Percentiles rank a stretch among this genome's conserved stretches.
Conservation (phyloP, 2,797 vertebrate genomes). For the Sebastes iracundus region DNA sequence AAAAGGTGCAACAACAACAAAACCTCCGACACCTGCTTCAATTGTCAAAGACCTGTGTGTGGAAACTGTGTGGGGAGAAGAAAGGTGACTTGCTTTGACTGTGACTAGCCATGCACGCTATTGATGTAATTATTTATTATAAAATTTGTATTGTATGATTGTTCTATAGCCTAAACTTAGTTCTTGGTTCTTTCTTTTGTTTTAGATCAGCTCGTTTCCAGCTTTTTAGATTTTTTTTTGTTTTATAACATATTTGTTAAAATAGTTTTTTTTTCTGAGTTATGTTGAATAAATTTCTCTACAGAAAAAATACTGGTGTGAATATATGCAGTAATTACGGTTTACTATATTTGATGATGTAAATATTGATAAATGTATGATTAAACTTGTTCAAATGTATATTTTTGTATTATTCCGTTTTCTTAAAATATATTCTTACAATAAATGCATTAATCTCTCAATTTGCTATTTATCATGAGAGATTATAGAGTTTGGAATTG, state of each 20-base stretch:
- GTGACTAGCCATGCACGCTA: no score
- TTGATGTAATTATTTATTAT: no score
- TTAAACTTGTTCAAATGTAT: neutral
- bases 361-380: no score
- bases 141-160: no score
- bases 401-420: neutral
- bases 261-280: neutral
- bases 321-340: neutral
- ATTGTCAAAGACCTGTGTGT: neutral
- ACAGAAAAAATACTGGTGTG: neutral
- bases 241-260: neutral
- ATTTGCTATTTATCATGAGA: neutral
- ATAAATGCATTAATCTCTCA: neutral
- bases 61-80: no score
- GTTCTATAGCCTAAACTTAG: no score
- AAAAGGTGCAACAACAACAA: neutral
- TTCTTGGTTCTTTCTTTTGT: neutral
- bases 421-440: no score
- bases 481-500: neutral
- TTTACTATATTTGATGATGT: neutral
- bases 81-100: no score
- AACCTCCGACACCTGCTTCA: neutral
- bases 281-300: neutral
- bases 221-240: neutral
- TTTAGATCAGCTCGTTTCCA: neutral